Evolutionary conservation across 1,140 invertebrate species (phyloP).

Genomic region (Drosophila triauraria): DNA sequence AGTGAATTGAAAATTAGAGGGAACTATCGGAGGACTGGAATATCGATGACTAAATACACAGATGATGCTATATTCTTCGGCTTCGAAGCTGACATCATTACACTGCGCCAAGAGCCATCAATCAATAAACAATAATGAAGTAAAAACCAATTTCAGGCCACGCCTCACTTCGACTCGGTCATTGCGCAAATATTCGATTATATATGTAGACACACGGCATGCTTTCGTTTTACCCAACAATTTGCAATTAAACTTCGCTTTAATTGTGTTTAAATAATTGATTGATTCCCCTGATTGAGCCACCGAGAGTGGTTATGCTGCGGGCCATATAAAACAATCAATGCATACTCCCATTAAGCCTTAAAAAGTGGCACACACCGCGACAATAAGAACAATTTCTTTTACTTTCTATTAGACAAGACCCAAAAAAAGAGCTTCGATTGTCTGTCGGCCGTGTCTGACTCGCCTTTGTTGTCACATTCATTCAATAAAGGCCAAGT

Average conservation of each 20-base stretch:
- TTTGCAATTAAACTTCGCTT: conserved; percentile 57
- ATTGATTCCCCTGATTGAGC: conserved; percentile 59
- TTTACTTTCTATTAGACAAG: conserved; percentile 81
- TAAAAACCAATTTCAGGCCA: conserved; percentile 39
- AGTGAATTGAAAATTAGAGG: background rate
- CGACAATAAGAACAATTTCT: conserved; percentile 71
- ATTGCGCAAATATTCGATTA: conserved; percentile 72
- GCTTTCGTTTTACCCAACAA: conserved; percentile 67
- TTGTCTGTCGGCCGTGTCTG: conserved; percentile 57
- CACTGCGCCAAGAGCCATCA: conserved; percentile 11
- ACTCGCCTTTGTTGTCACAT: conserved; percentile 75
- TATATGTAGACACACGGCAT: conserved; percentile 48
- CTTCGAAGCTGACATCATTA: conserved; percentile 63
- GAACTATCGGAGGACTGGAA: background rate
- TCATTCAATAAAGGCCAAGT: conserved; percentile 82
- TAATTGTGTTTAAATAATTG: conserved; percentile 66
- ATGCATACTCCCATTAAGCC: conserved; percentile 27
- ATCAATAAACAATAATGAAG: conserved; percentile 36
- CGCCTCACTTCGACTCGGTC: conserved; percentile 47
- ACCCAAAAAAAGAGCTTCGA: conserved; percentile 51
- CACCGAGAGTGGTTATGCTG: conserved; percentile 30
- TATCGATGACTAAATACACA: background rate
- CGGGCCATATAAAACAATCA: conserved; percentile 20
- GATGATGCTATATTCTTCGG: conserved; percentile 11
- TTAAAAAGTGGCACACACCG: conserved; percentile 68